A percentile compares a stretch with the other conserved stretches of the same genome.
Conservation (phyloP, 2,113 vertebrate genomes). For the Nesoenas mayeri region DNA sequence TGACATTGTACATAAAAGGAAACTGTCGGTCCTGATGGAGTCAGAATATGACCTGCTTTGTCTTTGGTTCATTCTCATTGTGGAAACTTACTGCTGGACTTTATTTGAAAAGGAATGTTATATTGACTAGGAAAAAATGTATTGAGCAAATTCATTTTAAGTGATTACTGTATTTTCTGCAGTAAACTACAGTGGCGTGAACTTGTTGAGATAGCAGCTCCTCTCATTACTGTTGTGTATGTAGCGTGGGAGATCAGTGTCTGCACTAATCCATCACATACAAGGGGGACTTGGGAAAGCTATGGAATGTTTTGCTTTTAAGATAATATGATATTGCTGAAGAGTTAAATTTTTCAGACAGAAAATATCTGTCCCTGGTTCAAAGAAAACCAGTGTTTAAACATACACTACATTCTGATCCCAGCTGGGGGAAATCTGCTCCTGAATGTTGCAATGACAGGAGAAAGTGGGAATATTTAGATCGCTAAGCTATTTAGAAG, state of each 20-base stretch:
- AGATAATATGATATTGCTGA: not conserved
- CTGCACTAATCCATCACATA: not conserved
- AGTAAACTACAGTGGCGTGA: not conserved
- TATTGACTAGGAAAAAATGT: not conserved
- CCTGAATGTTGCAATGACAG: not conserved
- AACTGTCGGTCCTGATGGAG: not conserved
- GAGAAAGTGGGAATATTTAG: not conserved
- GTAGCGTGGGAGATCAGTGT: not conserved
- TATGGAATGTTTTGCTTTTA: not conserved
- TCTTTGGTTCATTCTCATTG: not conserved
- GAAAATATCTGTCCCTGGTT: not conserved
- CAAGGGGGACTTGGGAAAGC: not conserved
- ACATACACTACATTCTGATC: not conserved
- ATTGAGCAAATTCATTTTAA: not conserved
- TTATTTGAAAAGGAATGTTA: not conserved
- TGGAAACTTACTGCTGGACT: not conserved
- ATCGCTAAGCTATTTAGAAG: not conserved
- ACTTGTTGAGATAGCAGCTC: not conserved
- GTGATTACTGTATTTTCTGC: not conserved
- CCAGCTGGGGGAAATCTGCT: not conserved
- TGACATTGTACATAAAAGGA: not conserved
- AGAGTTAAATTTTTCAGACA: not conserved
- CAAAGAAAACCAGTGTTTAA: not conserved
- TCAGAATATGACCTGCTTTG: constrained; percentile 27
- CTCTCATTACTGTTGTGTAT: not conserved